Evolutionary conservation across 2,888 invertebrate species (phyloP), one percentile per base, ranked within the genome.

Genomic region (Clitarchus hookeri): DNA sequence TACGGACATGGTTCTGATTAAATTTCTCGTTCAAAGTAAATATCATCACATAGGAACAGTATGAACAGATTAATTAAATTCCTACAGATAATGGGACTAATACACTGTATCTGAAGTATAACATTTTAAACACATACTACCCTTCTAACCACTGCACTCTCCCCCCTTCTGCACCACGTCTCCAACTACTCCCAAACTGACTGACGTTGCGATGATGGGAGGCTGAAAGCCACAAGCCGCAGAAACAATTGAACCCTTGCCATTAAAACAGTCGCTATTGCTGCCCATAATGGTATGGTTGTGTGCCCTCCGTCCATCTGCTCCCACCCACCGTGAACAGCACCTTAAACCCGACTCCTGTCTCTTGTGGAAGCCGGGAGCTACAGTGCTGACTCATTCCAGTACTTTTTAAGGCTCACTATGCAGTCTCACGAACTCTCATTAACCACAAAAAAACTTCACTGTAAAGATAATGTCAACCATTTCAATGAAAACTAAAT

Each of bases 121-220:
- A 13, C 48, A 48, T 11, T 48, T 36, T 36, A 36, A 36, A 36
- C 36, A 36, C 36, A 36, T 36, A 16, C 48, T 48, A 13, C 48
- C 48, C 16, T 11, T 48, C 65, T 19, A 19, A 11, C 65, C 65
- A 65, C n/a, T 65, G 8, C n/a, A 65, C n/a, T 23, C 65, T 65
- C 23, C 65, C 65, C 65, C 65, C n/a, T 19, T 65, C 65, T 65
- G 65, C 65, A 12, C 65, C 65, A 65, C 65, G 65, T 65, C 65
- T 65, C 65, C n/a, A 19, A n/a, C 65, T 65, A 23, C 65, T 65
- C 65, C 65, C 65, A 65, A 65, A 65, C 65, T 65, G 65, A 65
- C 65, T 65, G 65, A 65, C 65, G 65, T 65, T 65, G 65, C 65
- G 65, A 65, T 65, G 65, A 65, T 65, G 65, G 65, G 65, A 65